A percentile compares a stretch with the other conserved stretches of the same genome.
These are phyloP conservation scores for Timandra comae DNA, from an alignment of 2,888 invertebrate genomes.

Conservation along the genomic window DNA sequence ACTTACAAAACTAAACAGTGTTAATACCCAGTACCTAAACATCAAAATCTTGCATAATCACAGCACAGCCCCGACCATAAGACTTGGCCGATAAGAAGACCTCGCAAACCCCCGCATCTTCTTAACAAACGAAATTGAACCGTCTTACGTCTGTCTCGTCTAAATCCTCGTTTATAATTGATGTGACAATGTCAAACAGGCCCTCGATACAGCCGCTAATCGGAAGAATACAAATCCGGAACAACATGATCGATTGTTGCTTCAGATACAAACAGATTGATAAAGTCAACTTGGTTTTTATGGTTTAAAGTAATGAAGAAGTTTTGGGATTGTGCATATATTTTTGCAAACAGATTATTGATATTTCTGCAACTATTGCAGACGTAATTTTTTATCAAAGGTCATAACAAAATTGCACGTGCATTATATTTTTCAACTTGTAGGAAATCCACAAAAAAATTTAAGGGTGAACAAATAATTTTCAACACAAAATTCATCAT, in stretches of 20 bases:
- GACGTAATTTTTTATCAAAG: no score
- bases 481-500: no score
- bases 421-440: no score
- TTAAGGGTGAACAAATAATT: no score
- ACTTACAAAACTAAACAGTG: no score
- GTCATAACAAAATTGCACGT: no score
- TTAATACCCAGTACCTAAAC: no score
- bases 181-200: constrained; percentile 72
- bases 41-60: constrained; percentile 46
- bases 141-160: constrained; percentile 68
- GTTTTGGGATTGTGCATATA: no score
- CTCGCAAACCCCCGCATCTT: constrained; percentile 53
- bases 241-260: constrained; percentile 65
- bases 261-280: constrained; percentile 23
- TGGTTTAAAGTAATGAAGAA: no score
- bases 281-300: constrained; percentile 29
- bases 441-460: no score
- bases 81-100: constrained; percentile 50
- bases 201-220: constrained; percentile 60
- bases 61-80: constrained; percentile 43
- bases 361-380: no score
- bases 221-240: constrained; percentile 71
- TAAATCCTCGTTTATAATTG: constrained; percentile 75
- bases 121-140: constrained; percentile 65
- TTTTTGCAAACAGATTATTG: no score